A percentile compares a stretch with the other conserved stretches of the same genome.
Evolutionary conservation across 2,797 vertebrate genomes (phyloP).

Genomic region (Pogoniulus pusillus): DNA sequence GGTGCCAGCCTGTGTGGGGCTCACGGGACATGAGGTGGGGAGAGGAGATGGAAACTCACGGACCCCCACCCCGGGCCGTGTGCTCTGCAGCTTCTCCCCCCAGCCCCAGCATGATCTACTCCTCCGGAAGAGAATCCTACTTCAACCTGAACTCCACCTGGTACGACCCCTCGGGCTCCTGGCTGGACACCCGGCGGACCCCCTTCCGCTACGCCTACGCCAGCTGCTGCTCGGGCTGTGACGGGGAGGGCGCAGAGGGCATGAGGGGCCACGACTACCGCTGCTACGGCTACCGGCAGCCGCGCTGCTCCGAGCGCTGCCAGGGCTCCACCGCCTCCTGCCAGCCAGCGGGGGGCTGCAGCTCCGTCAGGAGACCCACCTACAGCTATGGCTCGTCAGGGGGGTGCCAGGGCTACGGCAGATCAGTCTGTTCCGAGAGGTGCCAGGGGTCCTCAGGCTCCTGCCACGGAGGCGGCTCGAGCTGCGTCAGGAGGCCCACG

Average conservation of each 20-base stretch:
- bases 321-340: accelerated
- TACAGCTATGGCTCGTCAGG: background rate
- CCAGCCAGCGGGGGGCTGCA: accelerated
- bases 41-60: too few species aligned
- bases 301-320: constrained; percentile 24
- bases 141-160: constrained; percentile 72
- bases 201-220: constrained; percentile 46
- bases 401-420: background rate
- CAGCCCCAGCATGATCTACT: constrained; percentile 17
- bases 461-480: accelerated
- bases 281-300: constrained; percentile 9
- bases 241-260: background rate
- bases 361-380: background rate
- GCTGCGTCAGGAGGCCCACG: background rate
- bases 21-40: too few species aligned
- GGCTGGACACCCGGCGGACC: constrained; percentile 61
- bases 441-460: background rate
- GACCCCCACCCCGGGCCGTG: too few species aligned
- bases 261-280: constrained; percentile 66
- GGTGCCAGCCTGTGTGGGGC: too few species aligned
- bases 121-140: constrained; percentile 63
- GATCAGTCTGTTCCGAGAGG: background rate
- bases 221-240: constrained; percentile 8
- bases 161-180: constrained; percentile 55
- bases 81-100: background rate